A percentile compares a stretch with the other conserved stretches of the same genome.
Evolutionary conservation across 2,797 vertebrate genomes (phyloP).

Genomic region (Graptemys geographica): DNA sequence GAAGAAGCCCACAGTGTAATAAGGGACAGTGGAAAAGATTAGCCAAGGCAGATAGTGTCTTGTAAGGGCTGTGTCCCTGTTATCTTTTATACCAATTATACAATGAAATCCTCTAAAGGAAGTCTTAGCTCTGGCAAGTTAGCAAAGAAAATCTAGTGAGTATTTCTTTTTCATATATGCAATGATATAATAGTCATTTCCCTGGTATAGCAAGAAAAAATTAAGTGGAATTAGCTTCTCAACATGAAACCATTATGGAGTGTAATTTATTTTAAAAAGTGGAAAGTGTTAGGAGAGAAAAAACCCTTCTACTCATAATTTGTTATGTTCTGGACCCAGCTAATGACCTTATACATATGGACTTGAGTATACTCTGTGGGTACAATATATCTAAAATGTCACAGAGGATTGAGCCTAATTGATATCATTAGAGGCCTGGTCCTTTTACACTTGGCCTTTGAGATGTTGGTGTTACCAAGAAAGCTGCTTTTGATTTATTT

Average conservation of each 20-base stretch:
- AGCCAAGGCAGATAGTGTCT: conserved; percentile 65
- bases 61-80: conserved; percentile 62
- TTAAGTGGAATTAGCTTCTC: conserved; percentile 78
- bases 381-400: conserved; percentile 86
- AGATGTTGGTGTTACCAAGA: conserved; percentile 83
- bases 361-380: conserved; percentile 83
- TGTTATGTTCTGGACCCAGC: conserved; percentile 76
- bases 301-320: conserved; percentile 66
- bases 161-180: background rate
- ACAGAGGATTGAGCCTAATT: conserved; percentile 85
- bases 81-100: conserved; percentile 60
- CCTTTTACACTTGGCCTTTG: conserved; percentile 83
- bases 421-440: conserved; percentile 87
- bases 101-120: conserved; percentile 51
- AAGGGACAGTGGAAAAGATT: conserved; percentile 55
- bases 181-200: conserved; percentile 58
- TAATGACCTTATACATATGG: conserved; percentile 88
- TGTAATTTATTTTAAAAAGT: conserved; percentile 82
- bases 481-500: conserved; percentile 88
- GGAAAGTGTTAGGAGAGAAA: conserved; percentile 53
- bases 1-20: conserved; percentile 61
- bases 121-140: conserved; percentile 43
- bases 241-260: conserved; percentile 73
- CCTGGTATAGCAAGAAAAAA: conserved; percentile 64
- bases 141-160: conserved; percentile 45